Percentiles rank a stretch among this genome's conserved stretches.
Conservation (phyloP, 2,797 vertebrate species). For the Huso huso region DNA sequence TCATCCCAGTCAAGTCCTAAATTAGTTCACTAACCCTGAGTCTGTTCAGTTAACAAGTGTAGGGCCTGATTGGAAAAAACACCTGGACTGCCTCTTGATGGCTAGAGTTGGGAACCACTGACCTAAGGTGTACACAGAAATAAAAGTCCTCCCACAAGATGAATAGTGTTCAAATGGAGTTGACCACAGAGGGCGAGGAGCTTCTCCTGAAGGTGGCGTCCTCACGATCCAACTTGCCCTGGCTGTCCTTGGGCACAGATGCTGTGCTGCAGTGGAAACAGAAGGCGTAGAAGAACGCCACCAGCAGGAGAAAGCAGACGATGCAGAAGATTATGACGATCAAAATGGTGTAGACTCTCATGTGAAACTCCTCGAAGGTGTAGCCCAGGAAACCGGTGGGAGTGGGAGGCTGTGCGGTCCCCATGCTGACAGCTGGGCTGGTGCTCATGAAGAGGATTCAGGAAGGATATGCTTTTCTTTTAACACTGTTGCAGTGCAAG, state of each 20-base stretch:
- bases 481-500: not conserved
- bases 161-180: slow-evolving; percentile 40
- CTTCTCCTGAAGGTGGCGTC: slow-evolving; percentile 54
- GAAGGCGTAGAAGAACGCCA: slow-evolving; percentile 54
- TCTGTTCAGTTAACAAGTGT: no score
- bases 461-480: slow-evolving; percentile 29
- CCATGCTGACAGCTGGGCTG: slow-evolving; percentile 7
- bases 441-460: slow-evolving; percentile 25
- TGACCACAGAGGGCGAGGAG: slow-evolving; percentile 48
- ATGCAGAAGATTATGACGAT: slow-evolving; percentile 49
- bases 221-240: slow-evolving; percentile 41
- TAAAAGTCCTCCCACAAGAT: not conserved
- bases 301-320: slow-evolving; percentile 58
- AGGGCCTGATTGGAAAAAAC: no score
- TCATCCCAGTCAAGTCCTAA: no score
- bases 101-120: no score
- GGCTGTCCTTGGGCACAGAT: slow-evolving; percentile 28
- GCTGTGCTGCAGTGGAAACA: slow-evolving; percentile 54
- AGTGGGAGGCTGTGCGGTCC: slow-evolving; percentile 3
- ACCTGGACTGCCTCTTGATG: no score
- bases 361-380: slow-evolving; percentile 25
- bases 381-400: slow-evolving; percentile 15
- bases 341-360: slow-evolving; percentile 46
- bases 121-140: not conserved
- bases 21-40: no score